Conservation (phyloP, 2,888 invertebrate species). For the Octonoba sinensis region DNA sequence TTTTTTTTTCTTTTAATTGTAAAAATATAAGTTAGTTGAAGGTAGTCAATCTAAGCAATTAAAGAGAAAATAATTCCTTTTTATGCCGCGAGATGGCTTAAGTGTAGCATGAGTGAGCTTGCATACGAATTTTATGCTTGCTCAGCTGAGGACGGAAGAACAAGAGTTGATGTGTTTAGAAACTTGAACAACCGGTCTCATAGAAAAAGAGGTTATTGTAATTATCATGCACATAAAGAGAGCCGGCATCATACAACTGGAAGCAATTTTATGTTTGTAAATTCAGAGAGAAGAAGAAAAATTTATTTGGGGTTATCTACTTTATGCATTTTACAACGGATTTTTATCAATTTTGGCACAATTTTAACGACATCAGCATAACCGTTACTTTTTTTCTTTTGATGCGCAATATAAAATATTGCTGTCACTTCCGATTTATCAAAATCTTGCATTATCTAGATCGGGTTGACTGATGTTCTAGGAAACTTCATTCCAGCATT, state of each 20-base stretch:
- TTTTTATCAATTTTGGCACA: too few relatives aligned
- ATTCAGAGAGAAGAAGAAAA: not conserved
- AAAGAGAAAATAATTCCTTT: slow-evolving; percentile 14
- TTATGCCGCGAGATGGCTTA: slow-evolving; percentile 40
- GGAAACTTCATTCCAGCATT: too few relatives aligned
- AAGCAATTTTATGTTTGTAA: not conserved
- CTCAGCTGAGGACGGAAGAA: not conserved
- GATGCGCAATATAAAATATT: too few relatives aligned
- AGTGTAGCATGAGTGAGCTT: slow-evolving; percentile 3
- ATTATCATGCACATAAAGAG: not conserved
- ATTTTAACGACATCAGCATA: too few relatives aligned
- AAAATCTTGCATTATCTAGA: too few relatives aligned
- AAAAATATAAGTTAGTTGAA: not conserved
- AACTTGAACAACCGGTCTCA: not conserved
- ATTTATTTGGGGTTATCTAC: not conserved
- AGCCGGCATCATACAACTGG: not conserved
- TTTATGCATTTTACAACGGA: too few relatives aligned
- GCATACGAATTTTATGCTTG: not conserved
- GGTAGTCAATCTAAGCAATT: not conserved
- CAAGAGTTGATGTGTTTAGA: not conserved
- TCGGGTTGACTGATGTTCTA: too few relatives aligned
- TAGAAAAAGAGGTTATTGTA: not conserved
- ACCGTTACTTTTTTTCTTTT: too few relatives aligned
- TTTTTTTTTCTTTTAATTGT: too few relatives aligned
- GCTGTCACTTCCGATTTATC: too few relatives aligned